These are phyloP conservation scores for Megaceryle alcyon DNA, from an alignment of 2,797 vertebrate genomes.

Conservation along the genomic window DNA sequence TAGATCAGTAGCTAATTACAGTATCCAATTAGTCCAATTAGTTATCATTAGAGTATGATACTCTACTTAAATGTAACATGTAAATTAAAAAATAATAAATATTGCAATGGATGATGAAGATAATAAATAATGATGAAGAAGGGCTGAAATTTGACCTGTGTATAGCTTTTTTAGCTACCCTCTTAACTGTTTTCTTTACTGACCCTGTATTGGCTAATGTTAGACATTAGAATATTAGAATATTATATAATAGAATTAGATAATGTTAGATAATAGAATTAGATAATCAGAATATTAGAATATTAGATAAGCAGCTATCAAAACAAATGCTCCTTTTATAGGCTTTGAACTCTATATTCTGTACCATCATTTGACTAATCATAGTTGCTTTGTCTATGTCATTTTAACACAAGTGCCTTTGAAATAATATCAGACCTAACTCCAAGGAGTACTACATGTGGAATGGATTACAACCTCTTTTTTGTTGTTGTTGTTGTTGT, in stretches of 20 bases:
- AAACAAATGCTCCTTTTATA: neutral
- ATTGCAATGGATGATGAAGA: neutral
- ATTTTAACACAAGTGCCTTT: neutral
- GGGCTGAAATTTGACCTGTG: neutral
- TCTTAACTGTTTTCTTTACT: neutral
- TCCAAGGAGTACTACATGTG: neutral
- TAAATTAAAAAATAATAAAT: neutral
- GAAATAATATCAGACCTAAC: neutral
- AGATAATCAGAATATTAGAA: too few relatives aligned
- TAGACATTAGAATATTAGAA: too few relatives aligned
- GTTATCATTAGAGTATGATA: neutral
- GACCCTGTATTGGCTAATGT: neutral
- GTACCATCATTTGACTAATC: neutral
- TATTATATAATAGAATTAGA: too few relatives aligned
- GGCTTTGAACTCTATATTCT: neutral
- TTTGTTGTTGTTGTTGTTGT: neutral
- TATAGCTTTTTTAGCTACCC: neutral
- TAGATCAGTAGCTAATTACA: slow-evolving; percentile 16
- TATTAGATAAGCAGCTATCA: neutral
- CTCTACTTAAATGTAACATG: neutral
- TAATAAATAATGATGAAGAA: neutral
- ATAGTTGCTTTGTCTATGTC: neutral
- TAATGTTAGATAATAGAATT: too few relatives aligned
- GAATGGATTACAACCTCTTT: neutral
- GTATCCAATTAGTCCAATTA: slow-evolving; percentile 8